phyloP scores from a whole-genome alignment of 2,888 invertebrate genomes.

The Perithous albicinctus region DNA sequence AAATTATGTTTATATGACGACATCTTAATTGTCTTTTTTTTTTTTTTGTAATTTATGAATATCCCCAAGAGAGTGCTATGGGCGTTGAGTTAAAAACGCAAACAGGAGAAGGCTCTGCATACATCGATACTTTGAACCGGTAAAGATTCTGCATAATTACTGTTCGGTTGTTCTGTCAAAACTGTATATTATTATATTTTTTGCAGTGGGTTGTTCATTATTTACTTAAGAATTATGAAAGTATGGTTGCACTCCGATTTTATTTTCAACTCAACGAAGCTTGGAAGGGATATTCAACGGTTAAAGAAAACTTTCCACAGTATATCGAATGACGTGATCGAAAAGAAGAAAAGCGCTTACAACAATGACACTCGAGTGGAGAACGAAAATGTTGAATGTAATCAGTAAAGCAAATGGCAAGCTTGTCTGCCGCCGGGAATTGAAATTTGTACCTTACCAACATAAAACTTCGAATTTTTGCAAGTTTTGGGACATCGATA shows the following conservation, averaged over 20 bases:
- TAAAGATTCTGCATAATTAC: not conserved
- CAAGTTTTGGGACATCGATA: too few species aligned
- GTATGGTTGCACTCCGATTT: conserved; percentile 88
- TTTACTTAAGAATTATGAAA: conserved; percentile 85
- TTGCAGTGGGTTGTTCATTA: conserved; percentile 84
- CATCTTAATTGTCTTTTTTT: too few species aligned
- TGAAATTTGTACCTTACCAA: too few species aligned
- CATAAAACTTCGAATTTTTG: too few species aligned
- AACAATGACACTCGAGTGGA: conserved; percentile 71
- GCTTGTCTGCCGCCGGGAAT: too few species aligned
- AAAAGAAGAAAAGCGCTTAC: conserved; percentile 81
- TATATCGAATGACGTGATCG: conserved; percentile 86
- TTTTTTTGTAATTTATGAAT: not conserved
- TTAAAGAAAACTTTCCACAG: conserved; percentile 87
- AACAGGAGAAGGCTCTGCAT: conserved; percentile 45
- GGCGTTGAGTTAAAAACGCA: conserved; percentile 64
- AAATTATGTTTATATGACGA: too few species aligned
- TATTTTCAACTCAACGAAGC: conserved; percentile 86
- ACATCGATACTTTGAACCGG: conserved; percentile 62
- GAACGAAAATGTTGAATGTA: conserved; percentile 48
- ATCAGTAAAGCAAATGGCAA: too few species aligned
- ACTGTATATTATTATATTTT: conserved; percentile 8
- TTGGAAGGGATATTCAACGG: conserved; percentile 85
- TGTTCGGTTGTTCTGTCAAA: not conserved
- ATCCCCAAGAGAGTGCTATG: conserved; percentile 66